Evolutionary conservation across 2,888 invertebrate genomes (phyloP), one percentile per base, ranked within the genome.

Genomic region (Callyntrura sp.): DNA sequence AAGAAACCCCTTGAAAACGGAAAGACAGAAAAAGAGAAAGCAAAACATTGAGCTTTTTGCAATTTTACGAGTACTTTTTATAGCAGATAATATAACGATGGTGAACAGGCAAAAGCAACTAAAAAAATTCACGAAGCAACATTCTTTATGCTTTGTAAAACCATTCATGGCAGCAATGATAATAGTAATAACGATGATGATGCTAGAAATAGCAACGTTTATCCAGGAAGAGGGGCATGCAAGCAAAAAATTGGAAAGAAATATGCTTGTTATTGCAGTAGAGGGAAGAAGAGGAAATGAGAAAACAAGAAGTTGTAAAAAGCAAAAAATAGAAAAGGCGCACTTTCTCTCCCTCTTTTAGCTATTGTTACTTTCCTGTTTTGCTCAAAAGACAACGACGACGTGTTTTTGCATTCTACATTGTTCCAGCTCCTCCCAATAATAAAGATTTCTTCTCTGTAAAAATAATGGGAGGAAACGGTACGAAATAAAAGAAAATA

Each of bases 231-330:
- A 2, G 51, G n/a, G 12, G 51, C n/a, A n/a, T 51, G 51, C n/a
- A 51, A 51, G 51, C 9, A 51, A 14, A 65, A 65, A 65, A 65
- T 65, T 25, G 35, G 35, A 20, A 65, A 65, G 25, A 65, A 28
- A 60, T 60, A 60, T 60, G 51, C 60, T 8, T 9, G 60, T 60
- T 60, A 35, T 35, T 35, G 35, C 35, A 48, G 11, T 48, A n/a
- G n/a, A n/a, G n/a, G n/a, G n/a, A n/a, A 57, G n/a, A 62, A 62
- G 23, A 62, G 62, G 57, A 57, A 57, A 57, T 57, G 57, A 57
- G 20, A 55, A n/a, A n/a, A n/a, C n/a, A n/a, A 57, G 17, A 20
- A 57, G 17, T 57, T 11, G 57, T 20, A 1, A 45, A 45, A 45
- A 5, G 8, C 14, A 2, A 51, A 51, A 51, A 51, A 2, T 51